Conservation (phyloP, 1,140 invertebrate genomes). For the Chelonus insularis region DNA sequence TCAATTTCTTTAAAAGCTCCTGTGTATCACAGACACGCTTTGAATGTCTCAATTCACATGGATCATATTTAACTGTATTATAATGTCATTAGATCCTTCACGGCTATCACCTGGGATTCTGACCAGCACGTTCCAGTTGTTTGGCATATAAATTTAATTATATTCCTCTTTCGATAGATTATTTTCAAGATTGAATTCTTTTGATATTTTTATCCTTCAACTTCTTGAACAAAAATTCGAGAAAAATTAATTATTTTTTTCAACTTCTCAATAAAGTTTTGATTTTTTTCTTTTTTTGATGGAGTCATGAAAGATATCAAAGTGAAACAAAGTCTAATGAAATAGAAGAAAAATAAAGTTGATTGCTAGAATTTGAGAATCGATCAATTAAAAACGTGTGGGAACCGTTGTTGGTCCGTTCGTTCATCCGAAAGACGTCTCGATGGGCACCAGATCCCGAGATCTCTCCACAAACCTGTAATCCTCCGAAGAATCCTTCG, state of each 20-base stretch:
- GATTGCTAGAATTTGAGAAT: slow-evolving; percentile 60
- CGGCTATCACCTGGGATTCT: not conserved
- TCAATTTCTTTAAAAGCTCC: not conserved
- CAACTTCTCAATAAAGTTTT: too few relatives aligned
- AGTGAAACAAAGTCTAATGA: too few relatives aligned
- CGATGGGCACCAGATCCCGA: slow-evolving; percentile 49
- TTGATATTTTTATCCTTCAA: too few relatives aligned
- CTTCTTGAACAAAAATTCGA: too few relatives aligned
- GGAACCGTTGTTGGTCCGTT: slow-evolving; percentile 51
- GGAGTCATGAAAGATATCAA: too few relatives aligned
- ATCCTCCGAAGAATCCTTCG: slow-evolving; percentile 26
- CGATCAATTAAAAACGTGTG: slow-evolving; percentile 62
- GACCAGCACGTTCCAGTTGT: too few relatives aligned
- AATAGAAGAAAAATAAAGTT: too few relatives aligned
- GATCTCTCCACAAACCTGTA: slow-evolving; percentile 43
- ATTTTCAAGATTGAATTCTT: too few relatives aligned
- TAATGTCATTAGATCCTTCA: slow-evolving; percentile 8
- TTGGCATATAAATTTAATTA: too few relatives aligned
- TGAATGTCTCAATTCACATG: not conserved
- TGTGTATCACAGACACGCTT: not conserved
- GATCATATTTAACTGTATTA: not conserved
- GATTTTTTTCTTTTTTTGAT: too few relatives aligned
- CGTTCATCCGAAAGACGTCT: slow-evolving; percentile 40
- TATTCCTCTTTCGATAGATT: too few relatives aligned
- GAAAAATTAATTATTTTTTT: too few relatives aligned